Base-by-base conservation (phyloP, 1,140 invertebrate genomes). In the Melitaea cinxia region DNA sequence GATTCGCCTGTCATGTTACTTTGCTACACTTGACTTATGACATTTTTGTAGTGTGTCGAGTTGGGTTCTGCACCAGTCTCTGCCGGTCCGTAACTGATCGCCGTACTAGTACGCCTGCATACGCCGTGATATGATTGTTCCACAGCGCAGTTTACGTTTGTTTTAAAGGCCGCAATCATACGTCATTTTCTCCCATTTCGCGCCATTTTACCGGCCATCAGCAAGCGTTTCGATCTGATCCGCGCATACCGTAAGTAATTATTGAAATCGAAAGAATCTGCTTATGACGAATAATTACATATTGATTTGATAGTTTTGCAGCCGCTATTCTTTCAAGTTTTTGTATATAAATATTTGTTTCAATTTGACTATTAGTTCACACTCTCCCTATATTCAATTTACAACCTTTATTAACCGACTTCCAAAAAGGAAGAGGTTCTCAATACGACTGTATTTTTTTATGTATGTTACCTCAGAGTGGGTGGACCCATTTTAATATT, bases 111-210 rank as follows among this genome's bases (percentile, higher is more conserved):
- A 71, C 56, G 70, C 60, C 49, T 65, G 72, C 47, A 62, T 61
- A 70, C 56, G 70, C 61, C 45, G 59, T 65, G 73, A 78, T 78
- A 83, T 85, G 63, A 73, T 68, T 65, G 72, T 69, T 70, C 54
- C 53, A 54, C 60, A 65, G 65, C 52, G 68, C 75, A 77, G 67
- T 75, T 77, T 77, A 77, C 79, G 82, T 83, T 84, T 80, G 78
- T 83, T 80, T 82, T 83, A 86, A 85, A 75, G 71, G 73, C 75
- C 50, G 80, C 80, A 85, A 85, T 85, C 82, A 80, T 78, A 80
- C 75, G 80, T 83, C 74, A 83, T 85, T 85, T 85, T 84, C 78
- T 81, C 77, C 74, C 77, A 72, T 85, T 84, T 84, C 72, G 77
- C 80, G 75, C 78, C 71, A 68, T 83, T 82, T 82, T 78, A 60